phyloP scores from a whole-genome alignment of 2,113 vertebrate genomes.

The Serilophus lunatus region DNA sequence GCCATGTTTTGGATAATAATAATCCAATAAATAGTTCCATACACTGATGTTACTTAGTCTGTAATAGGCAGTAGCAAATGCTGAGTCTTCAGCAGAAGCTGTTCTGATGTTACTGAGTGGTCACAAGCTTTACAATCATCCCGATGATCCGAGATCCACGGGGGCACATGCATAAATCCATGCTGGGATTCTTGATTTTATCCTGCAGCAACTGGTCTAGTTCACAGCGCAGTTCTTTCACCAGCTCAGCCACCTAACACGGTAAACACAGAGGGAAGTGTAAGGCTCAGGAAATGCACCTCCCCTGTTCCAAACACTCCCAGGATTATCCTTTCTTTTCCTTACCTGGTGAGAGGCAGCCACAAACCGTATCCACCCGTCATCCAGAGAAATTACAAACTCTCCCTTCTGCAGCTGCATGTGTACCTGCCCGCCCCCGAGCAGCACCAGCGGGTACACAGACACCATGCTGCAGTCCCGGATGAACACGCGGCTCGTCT shows the following conservation, averaged over 20 bases:
- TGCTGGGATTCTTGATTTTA: slow-evolving; percentile 92
- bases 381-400: slow-evolving; percentile 90
- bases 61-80: not conserved
- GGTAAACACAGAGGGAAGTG: accelerated
- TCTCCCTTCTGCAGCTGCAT: slow-evolving; percentile 83
- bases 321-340: no score
- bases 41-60: not conserved
- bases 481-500: slow-evolving; percentile 93
- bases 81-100: not conserved
- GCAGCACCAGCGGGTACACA: slow-evolving; percentile 89
- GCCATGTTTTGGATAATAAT: not conserved
- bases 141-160: slow-evolving; percentile 92
- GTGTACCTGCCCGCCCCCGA: slow-evolving; percentile 89
- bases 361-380: slow-evolving; percentile 92
- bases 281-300: accelerated
- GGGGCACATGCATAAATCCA: slow-evolving; percentile 89
- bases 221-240: slow-evolving; percentile 91
- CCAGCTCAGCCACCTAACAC: slow-evolving; percentile 88
- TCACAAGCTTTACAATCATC: slow-evolving; percentile 94
- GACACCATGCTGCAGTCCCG: slow-evolving; percentile 98
- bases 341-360: slow-evolving; percentile 90
- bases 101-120: slow-evolving; percentile 78
- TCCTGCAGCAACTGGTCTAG: slow-evolving; percentile 94
- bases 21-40: not conserved
- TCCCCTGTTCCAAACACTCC: not conserved